Evolutionary conservation across 2,888 invertebrate species (phyloP).

Genomic region (Chironomus riparius): DNA sequence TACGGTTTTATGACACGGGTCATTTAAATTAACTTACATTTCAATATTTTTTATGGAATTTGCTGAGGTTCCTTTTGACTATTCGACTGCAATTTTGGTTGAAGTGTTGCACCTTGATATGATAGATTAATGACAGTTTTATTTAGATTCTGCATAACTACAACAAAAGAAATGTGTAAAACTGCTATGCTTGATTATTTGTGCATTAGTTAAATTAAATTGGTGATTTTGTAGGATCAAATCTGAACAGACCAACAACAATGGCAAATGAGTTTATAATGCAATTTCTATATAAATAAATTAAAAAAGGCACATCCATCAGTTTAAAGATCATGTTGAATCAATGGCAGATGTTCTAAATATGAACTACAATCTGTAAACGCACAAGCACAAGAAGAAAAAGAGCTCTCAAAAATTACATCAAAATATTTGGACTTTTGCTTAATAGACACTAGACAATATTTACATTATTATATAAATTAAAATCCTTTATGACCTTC

Average conservation of each 20-base stretch:
- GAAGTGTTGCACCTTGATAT: neutral
- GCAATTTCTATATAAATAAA: slow-evolving; percentile 4
- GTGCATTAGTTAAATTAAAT: too few species aligned
- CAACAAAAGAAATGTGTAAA: neutral
- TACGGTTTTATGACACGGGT: slow-evolving; percentile 3
- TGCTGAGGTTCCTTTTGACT: too few species aligned
- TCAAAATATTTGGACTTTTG: neutral
- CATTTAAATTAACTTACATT: neutral
- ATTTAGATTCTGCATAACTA: neutral
- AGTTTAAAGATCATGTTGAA: too few species aligned
- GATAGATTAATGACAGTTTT: neutral
- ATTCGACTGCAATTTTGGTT: neutral
- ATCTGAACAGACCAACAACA: neutral
- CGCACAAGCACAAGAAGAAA: neutral
- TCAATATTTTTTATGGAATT: too few species aligned
- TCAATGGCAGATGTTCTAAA: too few species aligned
- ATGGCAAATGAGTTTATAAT: slow-evolving; percentile 8
- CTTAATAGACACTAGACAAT: neutral
- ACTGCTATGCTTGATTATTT: too few species aligned
- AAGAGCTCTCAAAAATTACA: neutral
- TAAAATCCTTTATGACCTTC: neutral
- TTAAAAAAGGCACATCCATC: too few species aligned
- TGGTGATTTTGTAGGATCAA: too few species aligned
- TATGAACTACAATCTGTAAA: neutral
- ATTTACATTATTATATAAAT: neutral